Conservation (phyloP, 2,797 vertebrate species). For the Bucorvus abyssinicus region DNA sequence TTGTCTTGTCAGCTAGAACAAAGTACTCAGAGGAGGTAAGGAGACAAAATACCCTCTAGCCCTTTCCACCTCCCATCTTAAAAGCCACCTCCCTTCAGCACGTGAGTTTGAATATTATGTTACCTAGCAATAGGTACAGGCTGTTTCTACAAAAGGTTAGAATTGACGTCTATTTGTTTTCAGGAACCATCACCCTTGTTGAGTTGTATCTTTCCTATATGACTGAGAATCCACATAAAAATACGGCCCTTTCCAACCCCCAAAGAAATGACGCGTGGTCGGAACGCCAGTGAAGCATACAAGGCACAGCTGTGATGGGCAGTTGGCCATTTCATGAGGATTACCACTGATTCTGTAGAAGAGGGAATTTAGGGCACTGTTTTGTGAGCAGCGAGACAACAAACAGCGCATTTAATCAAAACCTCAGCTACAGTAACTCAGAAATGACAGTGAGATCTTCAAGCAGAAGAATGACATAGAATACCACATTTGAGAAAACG, state of each 20-base stretch:
- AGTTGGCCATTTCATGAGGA: constrained; percentile 30
- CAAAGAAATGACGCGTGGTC: not conserved
- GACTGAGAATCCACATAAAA: not conserved
- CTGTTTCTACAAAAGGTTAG: not conserved
- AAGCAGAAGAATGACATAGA: not conserved
- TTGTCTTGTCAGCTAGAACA: not conserved
- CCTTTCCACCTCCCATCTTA: not conserved
- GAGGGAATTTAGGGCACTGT: constrained; percentile 10
- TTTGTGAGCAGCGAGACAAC: not conserved
- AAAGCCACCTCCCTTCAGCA: not conserved
- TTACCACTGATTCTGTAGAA: not conserved
- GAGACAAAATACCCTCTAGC: not conserved
- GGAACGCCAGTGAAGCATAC: constrained; percentile 32
- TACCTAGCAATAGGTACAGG: not conserved
- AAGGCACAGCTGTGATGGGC: constrained; percentile 21
- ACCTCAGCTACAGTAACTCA: not conserved
- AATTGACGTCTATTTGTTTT: not conserved
- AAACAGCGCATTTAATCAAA: not conserved
- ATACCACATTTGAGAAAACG: not conserved
- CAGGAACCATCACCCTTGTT: not conserved
- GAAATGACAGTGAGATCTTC: not conserved
- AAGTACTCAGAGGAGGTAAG: not conserved
- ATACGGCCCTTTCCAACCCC: not conserved
- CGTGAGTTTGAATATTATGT: not conserved
- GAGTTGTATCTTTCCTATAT: not conserved